phyloP scores from a whole-genome alignment of 2,888 invertebrate species.

The Saturnia japonica region DNA sequence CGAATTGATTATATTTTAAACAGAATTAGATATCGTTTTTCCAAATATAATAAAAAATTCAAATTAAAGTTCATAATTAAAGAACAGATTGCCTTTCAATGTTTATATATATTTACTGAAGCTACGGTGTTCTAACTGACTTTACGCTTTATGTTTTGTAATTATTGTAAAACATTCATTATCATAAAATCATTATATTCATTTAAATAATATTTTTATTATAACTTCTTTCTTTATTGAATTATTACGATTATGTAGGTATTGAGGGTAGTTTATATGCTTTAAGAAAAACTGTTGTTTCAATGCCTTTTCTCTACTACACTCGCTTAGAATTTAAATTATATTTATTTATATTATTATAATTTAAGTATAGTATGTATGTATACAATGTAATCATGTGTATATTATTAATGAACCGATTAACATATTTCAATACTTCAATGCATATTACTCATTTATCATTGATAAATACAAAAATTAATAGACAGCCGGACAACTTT shows the following conservation, averaged over 20 bases:
- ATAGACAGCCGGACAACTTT: too few relatives aligned
- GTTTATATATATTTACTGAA: neutral
- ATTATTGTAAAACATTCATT: neutral
- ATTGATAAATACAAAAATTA: too few relatives aligned
- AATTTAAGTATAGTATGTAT: conserved; percentile 11
- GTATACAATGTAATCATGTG: neutral
- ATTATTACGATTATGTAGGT: neutral
- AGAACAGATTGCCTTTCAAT: neutral
- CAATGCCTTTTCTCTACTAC: neutral
- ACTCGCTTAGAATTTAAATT: neutral
- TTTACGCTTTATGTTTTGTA: neutral
- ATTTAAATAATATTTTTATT: neutral
- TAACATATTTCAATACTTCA: neutral
- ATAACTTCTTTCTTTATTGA: neutral
- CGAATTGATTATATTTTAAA: too few relatives aligned
- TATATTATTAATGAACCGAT: neutral
- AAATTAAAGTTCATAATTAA: neutral
- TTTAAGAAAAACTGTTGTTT: neutral
- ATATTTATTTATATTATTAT: neutral
- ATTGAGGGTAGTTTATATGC: neutral
- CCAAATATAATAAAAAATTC: neutral
- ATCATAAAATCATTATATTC: neutral
- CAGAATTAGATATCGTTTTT: neutral
- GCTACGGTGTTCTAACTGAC: neutral
- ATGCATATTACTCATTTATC: neutral